Base-by-base conservation (phyloP, 2,888 invertebrate genomes). In the Dryomyza anilis region DNA sequence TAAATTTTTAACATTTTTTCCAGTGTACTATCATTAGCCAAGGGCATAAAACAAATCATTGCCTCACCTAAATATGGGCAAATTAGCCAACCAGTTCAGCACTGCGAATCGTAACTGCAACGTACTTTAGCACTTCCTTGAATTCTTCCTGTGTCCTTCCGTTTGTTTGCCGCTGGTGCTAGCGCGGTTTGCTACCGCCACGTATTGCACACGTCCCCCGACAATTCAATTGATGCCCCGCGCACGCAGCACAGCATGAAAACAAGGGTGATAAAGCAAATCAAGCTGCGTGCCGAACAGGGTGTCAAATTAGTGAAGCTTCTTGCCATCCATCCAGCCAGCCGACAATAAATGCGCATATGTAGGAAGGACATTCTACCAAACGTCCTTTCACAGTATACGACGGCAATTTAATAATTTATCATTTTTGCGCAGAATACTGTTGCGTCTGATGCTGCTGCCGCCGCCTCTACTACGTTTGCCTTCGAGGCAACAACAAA, bases 331-430 rank as follows among this genome's bases (percentile, higher is more conserved):
- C 16, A 16, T 33, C 21, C 19, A 12, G 16, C 5, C 16, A 29
- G 12, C 25, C 21, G 56, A 46, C 46, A 59, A n/a, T n/a, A n/a
- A n/a, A n/a, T n/a, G n/a, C n/a, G n/a, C n/a, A n/a, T n/a, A n/a
- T n/a, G n/a, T n/a, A n/a, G n/a, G n/a, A n/a, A n/a, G n/a, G n/a
- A n/a, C n/a, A n/a, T n/a, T n/a, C n/a, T n/a, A n/a, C n/a, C 46
- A 43, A 23, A 56, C 36, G 16, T 52, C 29, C 27, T 12, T 52
- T 27, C 61, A 56, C 43, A 65, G 69, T 74, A 74, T 72, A 72
- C 72, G n/a, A 52, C 75, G 76, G 74, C 78, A 76, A 79, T 80
- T 80, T 79, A 80, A 79, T 79, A 79, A 79, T 79, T 79, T 79
- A 79, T 79, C 79, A 79, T 78, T 78, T 75, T 74, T 65, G 73